phyloP scores from a whole-genome alignment of 2,113 vertebrate genomes.

The Pipa parva region DNA sequence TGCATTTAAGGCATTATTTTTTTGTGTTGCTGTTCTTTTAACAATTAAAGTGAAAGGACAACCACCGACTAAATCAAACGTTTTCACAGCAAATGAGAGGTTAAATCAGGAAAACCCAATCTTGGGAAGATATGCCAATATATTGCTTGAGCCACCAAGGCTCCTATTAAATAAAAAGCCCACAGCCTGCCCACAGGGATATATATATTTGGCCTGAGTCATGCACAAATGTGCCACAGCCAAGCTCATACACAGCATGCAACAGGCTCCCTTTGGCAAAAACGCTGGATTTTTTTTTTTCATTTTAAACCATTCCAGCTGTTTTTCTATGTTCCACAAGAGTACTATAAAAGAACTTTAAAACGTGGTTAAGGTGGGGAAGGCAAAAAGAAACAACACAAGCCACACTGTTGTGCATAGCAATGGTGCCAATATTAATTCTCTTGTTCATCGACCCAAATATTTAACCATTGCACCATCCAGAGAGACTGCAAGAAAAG shows the following conservation, averaged over 20 bases:
- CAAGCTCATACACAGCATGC: constrained; percentile 33
- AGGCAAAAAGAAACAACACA: constrained; percentile 13
- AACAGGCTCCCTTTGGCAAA: constrained; percentile 33
- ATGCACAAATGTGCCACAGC: constrained; percentile 35
- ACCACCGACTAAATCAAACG: too few species aligned
- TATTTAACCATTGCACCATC: too few species aligned
- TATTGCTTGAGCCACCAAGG: constrained; percentile 26
- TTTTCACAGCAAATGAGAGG: background rate
- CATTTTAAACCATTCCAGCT: constrained; percentile 33
- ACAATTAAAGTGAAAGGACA: too few species aligned
- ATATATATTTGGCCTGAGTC: constrained; percentile 35
- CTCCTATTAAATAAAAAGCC: constrained; percentile 32
- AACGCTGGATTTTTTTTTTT: background rate
- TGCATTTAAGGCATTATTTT: too few species aligned
- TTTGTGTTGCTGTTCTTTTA: too few species aligned
- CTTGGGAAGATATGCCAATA: background rate
- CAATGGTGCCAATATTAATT: too few species aligned
- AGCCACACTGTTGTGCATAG: background rate
- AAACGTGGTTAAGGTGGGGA: constrained; percentile 19
- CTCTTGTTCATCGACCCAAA: too few species aligned
- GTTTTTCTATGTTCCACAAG: constrained; percentile 28
- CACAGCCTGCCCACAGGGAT: constrained; percentile 34
- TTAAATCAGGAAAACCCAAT: background rate
- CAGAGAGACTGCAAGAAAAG: too few species aligned
- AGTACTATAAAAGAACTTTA: constrained; percentile 32